A percentile compares a stretch with the other conserved stretches of the same genome.
Evolutionary conservation across 2,888 invertebrate genomes (phyloP).

Genomic region (Limnephilus marmoratus): DNA sequence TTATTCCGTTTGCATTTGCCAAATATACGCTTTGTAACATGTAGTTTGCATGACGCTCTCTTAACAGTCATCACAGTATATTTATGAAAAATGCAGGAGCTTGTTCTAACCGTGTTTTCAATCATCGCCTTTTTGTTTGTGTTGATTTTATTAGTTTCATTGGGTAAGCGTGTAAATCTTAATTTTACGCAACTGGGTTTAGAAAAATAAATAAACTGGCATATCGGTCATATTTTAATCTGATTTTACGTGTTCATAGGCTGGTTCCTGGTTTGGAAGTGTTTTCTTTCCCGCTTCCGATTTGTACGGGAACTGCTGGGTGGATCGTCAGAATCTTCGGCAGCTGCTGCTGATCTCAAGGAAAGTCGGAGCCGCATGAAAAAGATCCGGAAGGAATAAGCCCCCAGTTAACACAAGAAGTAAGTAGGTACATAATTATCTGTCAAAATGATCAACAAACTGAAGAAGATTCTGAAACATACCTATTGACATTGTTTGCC

Average conservation of each 20-base stretch:
- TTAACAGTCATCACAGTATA: conserved; percentile 39
- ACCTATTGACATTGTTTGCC: conserved; percentile 28
- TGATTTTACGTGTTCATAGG: conserved; percentile 80
- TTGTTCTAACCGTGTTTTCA: conserved; percentile 60
- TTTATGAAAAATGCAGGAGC: conserved; percentile 62
- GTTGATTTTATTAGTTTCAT: conserved; percentile 60
- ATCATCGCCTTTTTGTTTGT: conserved; percentile 58
- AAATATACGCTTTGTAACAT: conserved; percentile 49
- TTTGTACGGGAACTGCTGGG: conserved; percentile 92
- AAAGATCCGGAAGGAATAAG: conserved; percentile 75
- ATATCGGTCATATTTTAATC: neutral
- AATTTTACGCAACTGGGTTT: neutral
- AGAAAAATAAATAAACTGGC: neutral
- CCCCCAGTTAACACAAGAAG: neutral
- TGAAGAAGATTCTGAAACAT: neutral
- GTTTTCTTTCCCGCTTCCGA: conserved; percentile 91
- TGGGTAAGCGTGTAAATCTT: conserved; percentile 54
- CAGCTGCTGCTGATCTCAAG: conserved; percentile 78
- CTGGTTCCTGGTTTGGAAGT: conserved; percentile 95
- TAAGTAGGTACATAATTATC: conserved; percentile 2
- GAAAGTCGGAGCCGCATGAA: conserved; percentile 75
- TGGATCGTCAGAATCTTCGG: conserved; percentile 81
- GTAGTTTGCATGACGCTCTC: conserved; percentile 46
- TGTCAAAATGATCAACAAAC: conserved; percentile 6
- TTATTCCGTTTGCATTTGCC: conserved; percentile 52